Base-by-base conservation (phyloP, 2,888 invertebrate species). In the Gymnoscelis rufifasciata region DNA sequence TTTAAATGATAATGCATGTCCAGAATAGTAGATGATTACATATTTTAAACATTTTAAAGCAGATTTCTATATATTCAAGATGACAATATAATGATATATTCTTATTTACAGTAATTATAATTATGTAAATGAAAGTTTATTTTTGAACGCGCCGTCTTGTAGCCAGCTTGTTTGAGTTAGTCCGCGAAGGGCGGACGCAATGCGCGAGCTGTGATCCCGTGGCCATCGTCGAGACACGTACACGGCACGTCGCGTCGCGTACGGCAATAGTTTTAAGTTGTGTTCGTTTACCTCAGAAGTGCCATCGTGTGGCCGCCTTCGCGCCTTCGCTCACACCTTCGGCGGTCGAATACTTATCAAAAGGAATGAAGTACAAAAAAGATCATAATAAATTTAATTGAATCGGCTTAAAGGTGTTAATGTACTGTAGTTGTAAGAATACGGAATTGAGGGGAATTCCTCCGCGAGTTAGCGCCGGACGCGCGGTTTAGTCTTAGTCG, bases 51-150 rank as follows among this genome's bases (percentile, higher is more conserved):
- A 68, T 80, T 81, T 80, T 75, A 77, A 78, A 74, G 72, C 83
- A 86, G 78, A 86, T 83, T 79, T 83, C 74, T 83, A 83, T 83
- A 79, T 87, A 83, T 71, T 82, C 74, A 70, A 81, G 68, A 78
- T 69, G 83, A 84, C 84, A 86, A 86, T 84, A 83, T 83, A 64
- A 75, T 80, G 62, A 75, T 77, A 83, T 80, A 82, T 76, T 73
- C 71, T 84, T 86, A 87, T 87, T 86, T 84, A 86, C 83, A 83
- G 78, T 79, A 71, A 68, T 55, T 72, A 61, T 71, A 62, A 67
- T 71, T 64, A 67, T 59, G 56, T 64, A 48, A 54, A 50, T 55
- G 44, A 46, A 58, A 58, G 54, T 62, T 76, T 71, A 68, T 74
- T 74, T 73, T 48, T 45, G 49, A 52, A 43, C 27, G 52, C 51